Base-by-base conservation (phyloP, 64 coral and sea anemone species). In the Actinia tenebrosa region DNA sequence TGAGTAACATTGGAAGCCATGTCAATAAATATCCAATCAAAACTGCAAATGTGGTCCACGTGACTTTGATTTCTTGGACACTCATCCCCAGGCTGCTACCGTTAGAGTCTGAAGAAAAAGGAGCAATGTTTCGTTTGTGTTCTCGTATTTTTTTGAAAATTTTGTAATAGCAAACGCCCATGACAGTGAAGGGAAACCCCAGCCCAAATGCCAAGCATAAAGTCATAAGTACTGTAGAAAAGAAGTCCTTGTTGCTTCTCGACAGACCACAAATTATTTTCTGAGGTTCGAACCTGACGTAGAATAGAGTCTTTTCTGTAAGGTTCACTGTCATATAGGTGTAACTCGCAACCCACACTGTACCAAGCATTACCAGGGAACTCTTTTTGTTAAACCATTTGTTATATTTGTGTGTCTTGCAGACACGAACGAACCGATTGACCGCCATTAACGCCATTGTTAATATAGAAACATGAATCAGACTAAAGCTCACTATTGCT, bases 21-120 rank as follows among this genome's bases (percentile, higher is more conserved):
- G 79, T 81, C 45, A 52, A 1, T 3, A 44, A 81, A 53, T 81
- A 81, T n/a, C 44, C 79, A 25, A 81, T 22, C 44, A 81, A 53
- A 16, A 53, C 79, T 45, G 46, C 79, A 81, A 81, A 81, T 5
- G 46, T 44, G 2, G 79, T 81, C 79, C 79, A 53, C 50, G 79
- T 81, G 79, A 81, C 46, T 50, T 81, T 81, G 17, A 81, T 81
- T n/a, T 81, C 79, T 23, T 81, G 79, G 16, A 53, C 79, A 53
- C 79, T 81, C 7, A 45, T 45, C 3, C 79, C 44, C 19, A 81
- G 46, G 43, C 79, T 53, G 16, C 22, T 75, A 30, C 11, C 22
- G 26, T 75, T 75, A 3, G 63, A 66, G 60, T 20, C 20, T 4
- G 47, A 50, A 50, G 47, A 50, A 50, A 50, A 50, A 43, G 69